A percentile compares a stretch with the other conserved stretches of the same genome.
Conservation (phyloP, 2,888 invertebrate genomes). For the Drosophila vallismaia region DNA sequence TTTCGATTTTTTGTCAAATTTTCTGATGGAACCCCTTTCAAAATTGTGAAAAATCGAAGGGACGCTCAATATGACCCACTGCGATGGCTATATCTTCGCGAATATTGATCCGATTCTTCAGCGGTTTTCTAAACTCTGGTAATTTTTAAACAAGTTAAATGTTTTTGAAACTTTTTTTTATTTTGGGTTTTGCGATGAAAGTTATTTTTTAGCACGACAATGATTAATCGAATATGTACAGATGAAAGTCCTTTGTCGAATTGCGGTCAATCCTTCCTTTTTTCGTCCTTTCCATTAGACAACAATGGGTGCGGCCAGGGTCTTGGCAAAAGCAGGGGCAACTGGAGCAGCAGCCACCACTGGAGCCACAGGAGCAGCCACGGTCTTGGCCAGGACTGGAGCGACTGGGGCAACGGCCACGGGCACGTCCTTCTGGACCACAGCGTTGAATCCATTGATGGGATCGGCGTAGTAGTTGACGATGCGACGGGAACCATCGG, state of each 20-base stretch:
- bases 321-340: conserved; percentile 76
- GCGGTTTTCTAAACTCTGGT: no score
- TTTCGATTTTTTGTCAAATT: no score
- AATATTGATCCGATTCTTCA: no score
- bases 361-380: conserved; percentile 51
- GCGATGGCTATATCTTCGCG: no score
- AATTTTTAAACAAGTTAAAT: background rate
- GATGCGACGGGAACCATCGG: conserved; percentile 82
- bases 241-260: conserved; percentile 82
- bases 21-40: no score
- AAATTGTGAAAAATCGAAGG: no score
- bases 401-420: conserved; percentile 65
- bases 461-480: conserved; percentile 82
- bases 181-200: conserved; percentile 76
- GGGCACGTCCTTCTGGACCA: conserved; percentile 78
- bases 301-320: conserved; percentile 78
- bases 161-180: conserved; percentile 44
- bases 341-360: conserved; percentile 67
- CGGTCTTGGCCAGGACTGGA: conserved; percentile 76
- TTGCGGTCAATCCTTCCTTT: conserved; percentile 53
- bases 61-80: no score
- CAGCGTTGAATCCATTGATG: conserved; percentile 82
- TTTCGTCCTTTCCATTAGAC: conserved; percentile 55
- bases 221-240: conserved; percentile 82
- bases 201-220: conserved; percentile 80